Evolutionary conservation across 2,888 invertebrate genomes (phyloP), one percentile per base, ranked within the genome.

Genomic region (Pristionchus maxplancki): DNA sequence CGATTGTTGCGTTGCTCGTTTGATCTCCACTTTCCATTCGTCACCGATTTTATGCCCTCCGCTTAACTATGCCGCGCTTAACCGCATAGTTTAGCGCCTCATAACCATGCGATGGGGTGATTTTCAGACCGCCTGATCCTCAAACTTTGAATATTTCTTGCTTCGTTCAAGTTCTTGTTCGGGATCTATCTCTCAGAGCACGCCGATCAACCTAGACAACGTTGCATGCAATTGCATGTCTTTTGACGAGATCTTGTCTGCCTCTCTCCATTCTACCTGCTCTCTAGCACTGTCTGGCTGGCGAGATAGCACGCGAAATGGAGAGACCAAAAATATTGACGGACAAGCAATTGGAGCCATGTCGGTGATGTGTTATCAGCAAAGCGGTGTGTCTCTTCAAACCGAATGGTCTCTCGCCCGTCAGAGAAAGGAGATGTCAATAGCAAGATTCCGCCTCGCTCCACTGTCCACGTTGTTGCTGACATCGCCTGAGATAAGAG

Each of bases 61-160:
- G 71, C 71, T 71, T 71, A 37, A 71, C 71, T 71, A 71, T 71
- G 71, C 71, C 37, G 24, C 17, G 24, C 20, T 34, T 67, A 67
- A n/a, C 71, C 20, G 71, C 71, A 37, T 71, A 37, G 37, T 37
- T 71, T 37, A 37, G 71, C 71, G 71, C 6, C 17, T 3, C 20
- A 15, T 67, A 67, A 67, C 64, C 34, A 34, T 34, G 28, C 64
- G 71, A 71, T 71, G 71, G 71, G 71, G 24, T 34, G 34, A 37
- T 37, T 37, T 17, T 9, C n/a, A 8, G 17, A 37, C 37, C 3
- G 37, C 37, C 71, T n/a, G n/a, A n/a, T n/a, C n/a, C n/a, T n/a
- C n/a, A n/a, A n/a, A n/a, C n/a, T n/a, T n/a, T 1, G 6, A 34
- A 34, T 31, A 34, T 31, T 6, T 17, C 2, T n/a, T 28, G 4